Evolutionary conservation across 1,140 invertebrate genomes (phyloP).

Genomic region (Drosophila melanica): DNA sequence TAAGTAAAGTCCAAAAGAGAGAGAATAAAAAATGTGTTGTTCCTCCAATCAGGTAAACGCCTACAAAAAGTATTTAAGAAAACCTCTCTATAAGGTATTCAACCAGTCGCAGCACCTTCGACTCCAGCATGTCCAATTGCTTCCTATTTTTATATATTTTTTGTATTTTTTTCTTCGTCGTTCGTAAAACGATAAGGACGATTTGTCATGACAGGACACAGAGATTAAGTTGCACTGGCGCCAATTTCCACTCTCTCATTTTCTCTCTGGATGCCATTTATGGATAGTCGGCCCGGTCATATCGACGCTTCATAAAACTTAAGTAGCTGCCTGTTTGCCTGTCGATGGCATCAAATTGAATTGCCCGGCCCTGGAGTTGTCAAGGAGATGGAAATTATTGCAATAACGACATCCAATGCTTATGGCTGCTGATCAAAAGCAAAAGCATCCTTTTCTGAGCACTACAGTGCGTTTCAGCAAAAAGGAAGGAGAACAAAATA

Average conservation of each 20-base stretch:
- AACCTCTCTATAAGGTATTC: slow-evolving; percentile 4
- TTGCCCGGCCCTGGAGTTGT: slow-evolving; percentile 34
- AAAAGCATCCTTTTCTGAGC: slow-evolving; percentile 11
- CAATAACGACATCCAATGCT: slow-evolving; percentile 20
- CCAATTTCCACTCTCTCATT: slow-evolving; percentile 41
- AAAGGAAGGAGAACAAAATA: slow-evolving; percentile 1
- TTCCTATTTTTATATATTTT: slow-evolving; percentile 24
- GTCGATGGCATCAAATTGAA: slow-evolving; percentile 48
- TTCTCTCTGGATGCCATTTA: slow-evolving; percentile 44
- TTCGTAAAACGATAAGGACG: slow-evolving; percentile 67
- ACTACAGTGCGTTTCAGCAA: slow-evolving; percentile 14
- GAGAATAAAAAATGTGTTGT: no score
- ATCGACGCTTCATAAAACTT: slow-evolving; percentile 65
- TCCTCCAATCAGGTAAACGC: no score
- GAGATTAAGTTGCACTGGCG: slow-evolving; percentile 68
- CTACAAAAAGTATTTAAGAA: background rate
- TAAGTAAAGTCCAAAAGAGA: no score
- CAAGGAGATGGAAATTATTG: slow-evolving; percentile 44
- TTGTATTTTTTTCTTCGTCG: slow-evolving; percentile 40
- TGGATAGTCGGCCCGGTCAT: slow-evolving; percentile 52
- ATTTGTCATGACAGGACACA: slow-evolving; percentile 68
- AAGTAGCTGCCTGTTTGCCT: slow-evolving; percentile 41
- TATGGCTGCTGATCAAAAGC: slow-evolving; percentile 27
- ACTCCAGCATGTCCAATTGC: background rate
- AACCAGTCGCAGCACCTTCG: background rate